Evolutionary conservation across 2,113 vertebrate genomes (phyloP).

Genomic region (Ctenomys sociabilis): DNA sequence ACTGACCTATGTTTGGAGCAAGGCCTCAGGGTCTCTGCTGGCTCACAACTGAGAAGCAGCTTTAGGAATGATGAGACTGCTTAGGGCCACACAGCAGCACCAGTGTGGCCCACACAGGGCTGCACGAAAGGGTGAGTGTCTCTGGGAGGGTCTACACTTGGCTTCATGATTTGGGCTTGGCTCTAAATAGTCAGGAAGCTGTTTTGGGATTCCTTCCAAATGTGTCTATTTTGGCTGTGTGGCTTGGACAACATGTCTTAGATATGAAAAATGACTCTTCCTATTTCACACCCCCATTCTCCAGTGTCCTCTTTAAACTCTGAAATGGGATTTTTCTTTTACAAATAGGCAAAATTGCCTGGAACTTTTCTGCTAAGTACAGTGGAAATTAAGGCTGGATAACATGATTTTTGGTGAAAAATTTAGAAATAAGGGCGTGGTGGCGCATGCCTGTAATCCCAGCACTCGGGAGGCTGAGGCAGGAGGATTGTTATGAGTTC

Average conservation of each 20-base stretch:
- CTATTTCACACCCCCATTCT: rapidly evolving
- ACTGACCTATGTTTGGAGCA: not conserved
- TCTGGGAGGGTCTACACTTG: rapidly evolving
- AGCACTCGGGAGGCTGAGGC: too few species aligned
- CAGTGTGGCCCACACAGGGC: not conserved
- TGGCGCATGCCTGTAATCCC: too few species aligned
- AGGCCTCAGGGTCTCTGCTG: not conserved
- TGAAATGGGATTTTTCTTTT: not conserved
- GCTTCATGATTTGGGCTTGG: rapidly evolving
- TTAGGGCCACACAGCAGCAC: not conserved
- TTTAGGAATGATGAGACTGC: not conserved
- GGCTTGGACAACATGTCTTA: not conserved
- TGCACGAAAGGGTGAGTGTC: too few species aligned
- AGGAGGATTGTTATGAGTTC: too few species aligned
- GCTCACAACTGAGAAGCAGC: not conserved
- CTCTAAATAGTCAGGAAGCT: not conserved
- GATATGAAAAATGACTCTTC: not conserved
- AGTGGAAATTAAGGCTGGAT: not conserved
- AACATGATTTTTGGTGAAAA: not conserved
- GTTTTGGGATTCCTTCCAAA: not conserved
- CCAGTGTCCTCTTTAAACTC: rapidly evolving
- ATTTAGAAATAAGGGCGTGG: not conserved
- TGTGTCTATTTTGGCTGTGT: not conserved
- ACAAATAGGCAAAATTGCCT: rapidly evolving
- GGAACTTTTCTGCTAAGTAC: not conserved